These are phyloP conservation scores for Scopus umbretta DNA, from an alignment of 2,113 vertebrate genomes.

Conservation along the genomic window DNA sequence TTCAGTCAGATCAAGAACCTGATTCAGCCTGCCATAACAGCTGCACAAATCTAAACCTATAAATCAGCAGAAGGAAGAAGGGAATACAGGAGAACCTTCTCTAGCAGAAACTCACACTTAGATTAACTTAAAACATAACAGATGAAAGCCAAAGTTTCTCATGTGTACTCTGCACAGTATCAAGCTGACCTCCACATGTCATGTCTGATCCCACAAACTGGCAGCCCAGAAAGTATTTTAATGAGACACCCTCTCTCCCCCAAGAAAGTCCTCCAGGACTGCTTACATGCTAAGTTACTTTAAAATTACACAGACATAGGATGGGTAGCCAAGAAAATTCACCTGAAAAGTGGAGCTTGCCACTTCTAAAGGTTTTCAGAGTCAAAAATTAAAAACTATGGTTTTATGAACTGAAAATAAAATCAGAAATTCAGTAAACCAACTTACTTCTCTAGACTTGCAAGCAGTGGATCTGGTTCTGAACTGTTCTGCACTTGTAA, in stretches of 20 bases:
- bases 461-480: slow-evolving; percentile 93
- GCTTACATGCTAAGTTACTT: not conserved
- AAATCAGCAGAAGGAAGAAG: not conserved
- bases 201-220: not conserved
- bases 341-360: not conserved
- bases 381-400: not conserved
- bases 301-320: not conserved
- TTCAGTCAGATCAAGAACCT: not conserved
- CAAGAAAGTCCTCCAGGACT: not conserved
- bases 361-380: not conserved
- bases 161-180: not conserved
- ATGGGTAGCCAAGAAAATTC: not conserved
- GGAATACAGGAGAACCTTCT: not conserved
- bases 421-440: not conserved
- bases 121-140: not conserved
- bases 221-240: not conserved
- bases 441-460: slow-evolving; percentile 94
- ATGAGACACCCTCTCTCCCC: not conserved
- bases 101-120: not conserved
- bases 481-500: slow-evolving; percentile 93
- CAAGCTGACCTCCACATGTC: not conserved
- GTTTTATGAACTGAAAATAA: not conserved
- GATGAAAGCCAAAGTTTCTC: not conserved
- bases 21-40: not conserved
- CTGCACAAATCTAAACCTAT: not conserved